Evolutionary conservation across 2,797 vertebrate species (phyloP).

Genomic region (Neopelma chrysocephalum): DNA sequence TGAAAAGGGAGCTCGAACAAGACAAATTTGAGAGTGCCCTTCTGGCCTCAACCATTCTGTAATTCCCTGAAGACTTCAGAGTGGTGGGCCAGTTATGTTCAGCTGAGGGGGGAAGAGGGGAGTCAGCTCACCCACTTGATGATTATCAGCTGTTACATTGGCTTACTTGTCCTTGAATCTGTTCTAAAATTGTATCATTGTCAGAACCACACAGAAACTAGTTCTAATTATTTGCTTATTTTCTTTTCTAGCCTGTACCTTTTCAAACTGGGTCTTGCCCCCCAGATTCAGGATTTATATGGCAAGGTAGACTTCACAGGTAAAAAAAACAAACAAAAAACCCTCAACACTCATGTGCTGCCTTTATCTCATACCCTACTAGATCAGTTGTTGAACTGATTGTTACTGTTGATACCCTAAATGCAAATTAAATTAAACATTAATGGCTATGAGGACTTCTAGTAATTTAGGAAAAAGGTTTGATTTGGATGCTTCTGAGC

Average conservation of each 20-base stretch:
- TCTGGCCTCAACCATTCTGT: not conserved
- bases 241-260: slow-evolving; percentile 88
- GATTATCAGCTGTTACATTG: not conserved
- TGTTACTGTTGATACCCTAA: not conserved
- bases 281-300: slow-evolving; percentile 97
- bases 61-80: not conserved
- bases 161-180: not conserved
- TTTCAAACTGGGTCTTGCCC: slow-evolving; percentile 96
- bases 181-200: not conserved
- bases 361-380: not conserved
- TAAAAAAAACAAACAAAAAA: slow-evolving; percentile 66
- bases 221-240: not conserved
- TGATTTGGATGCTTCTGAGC: not conserved
- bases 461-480: not conserved
- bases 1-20: not conserved
- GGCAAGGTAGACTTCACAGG: slow-evolving; percentile 98
- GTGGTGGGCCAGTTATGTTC: not conserved
- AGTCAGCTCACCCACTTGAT: not conserved
- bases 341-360: not conserved
- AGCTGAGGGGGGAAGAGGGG: not conserved
- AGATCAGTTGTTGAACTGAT: not conserved
- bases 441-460: not conserved
- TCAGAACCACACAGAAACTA: not conserved
- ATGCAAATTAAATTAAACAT: not conserved
- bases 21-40: not conserved